These are phyloP conservation scores for Todus mexicanus DNA, from an alignment of 2,797 vertebrate species.

Conservation along the genomic window DNA sequence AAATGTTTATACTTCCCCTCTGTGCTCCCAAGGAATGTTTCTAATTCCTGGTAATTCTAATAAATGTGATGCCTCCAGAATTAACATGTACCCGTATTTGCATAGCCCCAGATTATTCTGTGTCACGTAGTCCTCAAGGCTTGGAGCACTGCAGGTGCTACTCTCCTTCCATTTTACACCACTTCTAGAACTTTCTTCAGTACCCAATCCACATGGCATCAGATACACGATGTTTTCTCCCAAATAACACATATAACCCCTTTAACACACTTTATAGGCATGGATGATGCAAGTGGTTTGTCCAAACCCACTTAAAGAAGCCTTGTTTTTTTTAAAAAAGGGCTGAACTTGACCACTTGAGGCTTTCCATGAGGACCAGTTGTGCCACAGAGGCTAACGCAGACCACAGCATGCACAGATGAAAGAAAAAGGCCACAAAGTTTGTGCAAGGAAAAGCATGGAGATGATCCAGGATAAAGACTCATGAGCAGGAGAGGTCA, in stretches of 20 bases:
- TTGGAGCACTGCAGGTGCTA: not conserved
- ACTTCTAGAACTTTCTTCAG: not conserved
- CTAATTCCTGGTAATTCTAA: slow-evolving; percentile 7
- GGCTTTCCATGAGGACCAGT: not conserved
- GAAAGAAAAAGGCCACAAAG: not conserved
- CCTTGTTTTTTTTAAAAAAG: not conserved
- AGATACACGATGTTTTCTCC: not conserved
- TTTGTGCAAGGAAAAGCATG: not conserved
- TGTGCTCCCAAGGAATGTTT: not conserved
- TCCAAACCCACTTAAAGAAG: not conserved
- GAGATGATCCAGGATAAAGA: not conserved
- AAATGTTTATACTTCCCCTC: not conserved
- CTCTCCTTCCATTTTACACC: not conserved
- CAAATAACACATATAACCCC: not conserved
- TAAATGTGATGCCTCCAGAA: not conserved
- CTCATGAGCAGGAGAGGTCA: not conserved
- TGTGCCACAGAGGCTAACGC: not conserved
- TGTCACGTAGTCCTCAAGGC: not conserved
- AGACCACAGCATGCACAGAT: not conserved
- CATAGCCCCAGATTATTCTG: not conserved
- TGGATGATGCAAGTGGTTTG: not conserved
- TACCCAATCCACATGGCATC: not conserved
- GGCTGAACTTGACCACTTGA: not conserved
- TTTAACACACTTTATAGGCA: not conserved
- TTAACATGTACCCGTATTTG: not conserved